Conservation (phyloP, 2,113 vertebrate species). For the Pogonocichla stellata region DNA sequence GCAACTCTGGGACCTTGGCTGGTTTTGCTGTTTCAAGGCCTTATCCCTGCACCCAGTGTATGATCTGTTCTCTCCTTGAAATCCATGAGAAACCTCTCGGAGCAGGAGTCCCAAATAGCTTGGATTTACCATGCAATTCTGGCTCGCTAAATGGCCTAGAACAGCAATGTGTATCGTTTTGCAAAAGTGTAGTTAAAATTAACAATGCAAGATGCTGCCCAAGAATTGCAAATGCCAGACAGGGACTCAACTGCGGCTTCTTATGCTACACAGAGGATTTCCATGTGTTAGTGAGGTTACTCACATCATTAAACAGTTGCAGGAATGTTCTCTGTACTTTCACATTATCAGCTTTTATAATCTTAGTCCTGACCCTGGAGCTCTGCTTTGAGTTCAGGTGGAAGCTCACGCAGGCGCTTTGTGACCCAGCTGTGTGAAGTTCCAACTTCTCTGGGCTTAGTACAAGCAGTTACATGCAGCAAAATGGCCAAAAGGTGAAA, state of each 20-base stretch:
- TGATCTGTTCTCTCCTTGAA: background rate
- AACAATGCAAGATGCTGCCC: background rate
- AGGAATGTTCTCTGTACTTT: background rate
- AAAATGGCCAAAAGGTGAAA: conserved; percentile 1
- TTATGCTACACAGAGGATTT: background rate
- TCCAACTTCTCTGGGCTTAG: background rate
- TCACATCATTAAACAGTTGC: conserved; percentile 18
- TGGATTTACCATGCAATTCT: background rate
- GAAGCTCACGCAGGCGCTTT: background rate
- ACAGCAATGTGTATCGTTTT: background rate
- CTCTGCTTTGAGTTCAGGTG: conserved; percentile 16
- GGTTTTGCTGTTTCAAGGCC: background rate
- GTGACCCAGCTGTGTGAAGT: background rate
- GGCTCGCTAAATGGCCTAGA: background rate
- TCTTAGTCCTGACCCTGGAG: background rate
- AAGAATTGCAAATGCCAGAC: background rate
- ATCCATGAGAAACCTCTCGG: background rate
- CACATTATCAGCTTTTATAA: background rate
- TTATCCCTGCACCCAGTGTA: fast-evolving
- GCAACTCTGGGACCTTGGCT: background rate
- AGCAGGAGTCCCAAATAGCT: background rate
- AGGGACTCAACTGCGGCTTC: background rate
- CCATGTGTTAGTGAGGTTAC: background rate
- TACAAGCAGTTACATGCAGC: background rate
- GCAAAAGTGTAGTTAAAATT: background rate